Conservation (phyloP, 92 coral and sea anemone genomes). For the Paramuricea clavata region DNA sequence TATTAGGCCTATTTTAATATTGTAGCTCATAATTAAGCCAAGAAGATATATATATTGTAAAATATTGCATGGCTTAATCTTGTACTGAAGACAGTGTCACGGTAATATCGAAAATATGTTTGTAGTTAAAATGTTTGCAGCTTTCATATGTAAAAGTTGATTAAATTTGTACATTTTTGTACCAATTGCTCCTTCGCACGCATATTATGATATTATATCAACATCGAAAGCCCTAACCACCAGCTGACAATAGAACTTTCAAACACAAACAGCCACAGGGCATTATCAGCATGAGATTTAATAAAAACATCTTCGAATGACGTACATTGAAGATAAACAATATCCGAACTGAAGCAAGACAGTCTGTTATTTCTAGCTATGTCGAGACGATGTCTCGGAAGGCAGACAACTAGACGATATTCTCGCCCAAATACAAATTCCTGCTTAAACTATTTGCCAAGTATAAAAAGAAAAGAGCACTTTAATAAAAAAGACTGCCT, state of each 20-base stretch:
- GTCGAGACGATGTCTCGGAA: slow-evolving; percentile 9
- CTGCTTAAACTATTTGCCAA: slow-evolving; percentile 10
- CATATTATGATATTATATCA: not conserved
- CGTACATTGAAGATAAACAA: slow-evolving; percentile 8
- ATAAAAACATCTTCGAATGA: slow-evolving; percentile 12
- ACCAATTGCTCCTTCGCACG: not conserved
- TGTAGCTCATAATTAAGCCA: too few relatives aligned
- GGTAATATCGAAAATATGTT: too few relatives aligned
- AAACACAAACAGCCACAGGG: slow-evolving; percentile 24
- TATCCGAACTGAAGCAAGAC: not conserved
- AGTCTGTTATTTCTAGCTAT: not conserved
- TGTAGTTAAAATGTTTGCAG: too few relatives aligned
- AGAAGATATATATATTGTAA: too few relatives aligned
- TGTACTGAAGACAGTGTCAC: too few relatives aligned
- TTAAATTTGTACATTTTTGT: not conserved
- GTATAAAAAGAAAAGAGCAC: slow-evolving; percentile 6
- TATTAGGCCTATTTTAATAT: too few relatives aligned
- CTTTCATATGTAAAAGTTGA: too few relatives aligned
- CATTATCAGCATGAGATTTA: slow-evolving; percentile 7
- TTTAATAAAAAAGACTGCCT: not conserved
- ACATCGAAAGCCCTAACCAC: not conserved
- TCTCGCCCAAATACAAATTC: slow-evolving; percentile 12
- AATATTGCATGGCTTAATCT: too few relatives aligned
- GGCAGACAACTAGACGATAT: slow-evolving; percentile 14
- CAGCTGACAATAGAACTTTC: not conserved